Evolutionary conservation across 2,113 vertebrate species (phyloP), one percentile per base, ranked within the genome.

Genomic region (Piliocolobus tephrosceles): DNA sequence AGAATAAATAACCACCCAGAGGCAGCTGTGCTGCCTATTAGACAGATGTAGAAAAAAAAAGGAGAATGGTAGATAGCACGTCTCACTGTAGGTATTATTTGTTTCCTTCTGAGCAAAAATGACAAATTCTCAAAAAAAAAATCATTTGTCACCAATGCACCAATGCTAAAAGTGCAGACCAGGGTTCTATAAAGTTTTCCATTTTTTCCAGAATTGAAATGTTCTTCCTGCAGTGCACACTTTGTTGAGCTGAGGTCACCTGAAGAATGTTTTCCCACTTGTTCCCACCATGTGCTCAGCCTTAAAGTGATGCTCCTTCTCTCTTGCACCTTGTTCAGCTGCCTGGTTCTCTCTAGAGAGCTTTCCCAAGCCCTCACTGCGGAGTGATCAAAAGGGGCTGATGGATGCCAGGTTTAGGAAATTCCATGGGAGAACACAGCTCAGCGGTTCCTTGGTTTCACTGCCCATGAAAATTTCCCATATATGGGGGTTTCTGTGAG

Each of bases 381-480:
- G 0, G 16, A 55, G 55, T 7, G 38, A 89, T 35, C 5, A 92
- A 73, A 47, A 85, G 23, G n/a, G 47, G 30, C 17, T 78, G 57
- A 64, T n/a, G 50, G 89, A 55, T 68, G 61, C 40, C 40, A 40
- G 50, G 70, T 75, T 78, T 50, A 64, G 66, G 22, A 57, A 80
- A 61, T 85, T 95, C 73, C 58, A 45, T 27, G 73, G 55, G 78
- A 93, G 30, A 94, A 79, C 25, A 52, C 92, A 79, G 55, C 40
- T 92, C 55, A 47, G 27, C 58, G 57, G 83, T 58, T 91, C 45
- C 61, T 95, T 81, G 55, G 45, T 79, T 94, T 96, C 72, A 92
- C 45, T 70, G 35, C 3, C 40, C 0, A 35, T 50, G 45, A 94
- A 94, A 70, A 86, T 79, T 72, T 86, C 8, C 43, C 72, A 86